Evolutionary conservation across 2,888 invertebrate species (phyloP).

Genomic region (Agrenia bidenticulata): DNA sequence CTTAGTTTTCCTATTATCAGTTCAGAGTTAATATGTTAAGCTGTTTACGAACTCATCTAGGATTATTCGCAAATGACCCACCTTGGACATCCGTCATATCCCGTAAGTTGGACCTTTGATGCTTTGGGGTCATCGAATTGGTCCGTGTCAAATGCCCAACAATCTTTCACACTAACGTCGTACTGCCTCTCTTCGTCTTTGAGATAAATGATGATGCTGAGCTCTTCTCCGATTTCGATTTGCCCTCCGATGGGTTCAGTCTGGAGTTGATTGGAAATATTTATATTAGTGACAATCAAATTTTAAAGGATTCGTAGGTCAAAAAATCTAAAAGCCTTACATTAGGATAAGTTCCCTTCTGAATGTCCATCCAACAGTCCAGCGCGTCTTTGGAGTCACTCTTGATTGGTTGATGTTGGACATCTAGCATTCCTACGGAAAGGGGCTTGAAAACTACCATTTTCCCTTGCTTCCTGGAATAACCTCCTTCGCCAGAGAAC

Average conservation of each 20-base stretch:
- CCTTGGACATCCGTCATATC: conserved; percentile 68
- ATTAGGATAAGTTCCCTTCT: conserved; percentile 69
- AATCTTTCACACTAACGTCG: conserved; percentile 69
- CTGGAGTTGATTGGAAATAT: conserved; percentile 55
- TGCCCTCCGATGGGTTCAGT: conserved; percentile 64
- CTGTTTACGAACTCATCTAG: no score
- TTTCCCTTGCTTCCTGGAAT: conserved; percentile 45
- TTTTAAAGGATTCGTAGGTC: no score
- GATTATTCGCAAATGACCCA: no score
- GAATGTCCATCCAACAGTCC: conserved; percentile 77
- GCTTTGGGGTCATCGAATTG: conserved; percentile 64
- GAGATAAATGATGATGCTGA: conserved; percentile 69
- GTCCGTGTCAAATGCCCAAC: conserved; percentile 70
- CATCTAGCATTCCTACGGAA: conserved; percentile 69
- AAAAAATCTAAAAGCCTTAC: conserved; percentile 57
- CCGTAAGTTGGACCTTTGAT: conserved; percentile 66
- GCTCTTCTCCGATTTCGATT: conserved; percentile 69
- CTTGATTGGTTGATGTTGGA: conserved; percentile 66
- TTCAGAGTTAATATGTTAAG: conserved; percentile 1
- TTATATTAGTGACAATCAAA: not conserved
- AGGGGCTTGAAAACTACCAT: conserved; percentile 63
- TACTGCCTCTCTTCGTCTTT: conserved; percentile 66
- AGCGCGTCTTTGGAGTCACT: conserved; percentile 61
- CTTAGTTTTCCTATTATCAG: conserved; percentile 67
- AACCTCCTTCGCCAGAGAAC: conserved; percentile 53